Percentiles rank a stretch among this genome's conserved stretches.
Conservation (phyloP, 2,113 vertebrate species). For the Thunnus maccoyii region DNA sequence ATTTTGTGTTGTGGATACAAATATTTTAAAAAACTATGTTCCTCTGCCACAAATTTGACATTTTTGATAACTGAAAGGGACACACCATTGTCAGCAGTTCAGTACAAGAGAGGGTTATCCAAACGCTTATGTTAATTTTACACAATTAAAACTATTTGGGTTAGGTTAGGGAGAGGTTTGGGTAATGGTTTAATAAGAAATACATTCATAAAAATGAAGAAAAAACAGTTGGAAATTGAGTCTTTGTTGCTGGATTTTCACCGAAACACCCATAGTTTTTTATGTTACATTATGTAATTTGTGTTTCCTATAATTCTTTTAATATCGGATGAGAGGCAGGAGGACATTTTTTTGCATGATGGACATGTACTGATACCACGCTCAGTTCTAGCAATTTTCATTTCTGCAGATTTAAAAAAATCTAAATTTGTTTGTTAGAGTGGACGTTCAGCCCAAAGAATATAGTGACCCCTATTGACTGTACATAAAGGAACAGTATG, state of each 20-base stretch:
- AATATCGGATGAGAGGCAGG: not conserved
- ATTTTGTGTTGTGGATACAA: no score
- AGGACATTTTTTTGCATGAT: no score
- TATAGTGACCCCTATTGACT: not conserved
- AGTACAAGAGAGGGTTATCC: not conserved
- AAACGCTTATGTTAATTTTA: not conserved
- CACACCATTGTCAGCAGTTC: not conserved
- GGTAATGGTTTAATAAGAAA: not conserved
- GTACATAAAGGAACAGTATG: no score
- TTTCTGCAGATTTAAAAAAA: not conserved
- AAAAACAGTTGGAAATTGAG: no score
- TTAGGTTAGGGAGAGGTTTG: not conserved
- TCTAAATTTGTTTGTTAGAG: not conserved
- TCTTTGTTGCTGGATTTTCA: no score
- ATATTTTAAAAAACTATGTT: not conserved
- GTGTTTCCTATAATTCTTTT: not conserved
- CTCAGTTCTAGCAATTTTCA: not conserved
- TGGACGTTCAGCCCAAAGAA: not conserved
- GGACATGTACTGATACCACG: not conserved
- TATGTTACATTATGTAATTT: not conserved
- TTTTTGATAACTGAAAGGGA: not conserved
- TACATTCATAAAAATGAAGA: not conserved
- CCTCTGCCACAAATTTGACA: not conserved
- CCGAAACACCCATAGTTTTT: not conserved
- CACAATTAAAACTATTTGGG: no score